Evolutionary conservation across 2,888 invertebrate genomes (phyloP).

Genomic region (Cynaeus angustus): DNA sequence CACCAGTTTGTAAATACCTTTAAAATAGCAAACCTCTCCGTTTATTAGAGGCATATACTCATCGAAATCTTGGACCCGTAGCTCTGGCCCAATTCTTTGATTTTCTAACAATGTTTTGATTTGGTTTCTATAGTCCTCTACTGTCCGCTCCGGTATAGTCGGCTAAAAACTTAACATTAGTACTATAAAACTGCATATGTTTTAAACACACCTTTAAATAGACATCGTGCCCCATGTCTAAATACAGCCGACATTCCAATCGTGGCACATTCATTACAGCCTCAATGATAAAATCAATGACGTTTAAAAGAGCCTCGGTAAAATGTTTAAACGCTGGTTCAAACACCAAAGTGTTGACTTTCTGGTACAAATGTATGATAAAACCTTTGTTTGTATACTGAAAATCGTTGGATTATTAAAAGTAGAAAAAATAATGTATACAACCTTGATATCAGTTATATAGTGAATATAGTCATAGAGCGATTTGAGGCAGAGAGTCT

Average conservation of each 20-base stretch:
- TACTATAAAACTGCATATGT: background rate
- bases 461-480: constrained; percentile 85
- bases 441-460: constrained; percentile 83
- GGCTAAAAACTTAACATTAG: constrained; percentile 75
- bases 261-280: constrained; percentile 83
- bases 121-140: constrained; percentile 77
- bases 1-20: too few species aligned
- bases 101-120: constrained; percentile 80
- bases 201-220: constrained; percentile 61
- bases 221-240: constrained; percentile 73
- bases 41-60: constrained; percentile 85
- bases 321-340: constrained; percentile 86
- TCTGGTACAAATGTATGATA: constrained; percentile 76
- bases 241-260: constrained; percentile 85
- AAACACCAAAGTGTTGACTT: constrained; percentile 79
- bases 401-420: constrained; percentile 48
- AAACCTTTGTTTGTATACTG: constrained; percentile 83
- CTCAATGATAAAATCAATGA: constrained; percentile 84
- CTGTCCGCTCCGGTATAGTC: constrained; percentile 81
- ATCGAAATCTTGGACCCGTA: constrained; percentile 85
- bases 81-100: constrained; percentile 83
- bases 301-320: constrained; percentile 78
- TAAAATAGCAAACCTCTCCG: constrained; percentile 68
- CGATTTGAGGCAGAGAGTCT: constrained; percentile 86
- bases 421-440: background rate